These are phyloP conservation scores for Euspilapteryx auroguttella DNA, from an alignment of 2,888 invertebrate genomes.

Conservation along the genomic window DNA sequence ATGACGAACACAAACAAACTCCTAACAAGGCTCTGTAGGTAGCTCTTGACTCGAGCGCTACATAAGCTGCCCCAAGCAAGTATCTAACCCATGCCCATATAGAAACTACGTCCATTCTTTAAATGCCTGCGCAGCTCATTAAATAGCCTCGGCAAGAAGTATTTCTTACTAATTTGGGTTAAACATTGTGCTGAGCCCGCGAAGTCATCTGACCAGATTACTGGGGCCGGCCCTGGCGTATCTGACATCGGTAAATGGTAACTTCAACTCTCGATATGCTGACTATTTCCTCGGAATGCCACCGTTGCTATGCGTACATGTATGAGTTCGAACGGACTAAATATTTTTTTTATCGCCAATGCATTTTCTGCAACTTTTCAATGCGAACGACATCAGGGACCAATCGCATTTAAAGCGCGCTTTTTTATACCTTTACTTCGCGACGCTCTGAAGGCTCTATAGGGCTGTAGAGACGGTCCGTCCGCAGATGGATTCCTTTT, in stretches of 20 bases:
- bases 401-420: too few species aligned
- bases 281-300: constrained; percentile 51
- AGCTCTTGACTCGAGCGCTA: too few species aligned
- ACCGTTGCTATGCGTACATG: constrained; percentile 49
- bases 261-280: constrained; percentile 55
- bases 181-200: constrained; percentile 45
- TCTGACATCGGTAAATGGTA: constrained; percentile 60
- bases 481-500: too few species aligned
- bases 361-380: constrained; percentile 58
- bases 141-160: constrained; percentile 33
- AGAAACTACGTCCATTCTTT: constrained; percentile 8
- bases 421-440: too few species aligned
- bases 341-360: constrained; percentile 56
- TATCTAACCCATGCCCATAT: constrained; percentile 5
- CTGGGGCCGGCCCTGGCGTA: constrained; percentile 54
- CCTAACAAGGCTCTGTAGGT: too few species aligned
- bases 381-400: constrained; percentile 22
- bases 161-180: constrained; percentile 55
- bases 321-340: constrained; percentile 46
- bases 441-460: too few species aligned
- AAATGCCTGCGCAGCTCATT: constrained; percentile 19
- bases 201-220: constrained; percentile 54
- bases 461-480: too few species aligned
- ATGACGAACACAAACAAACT: too few species aligned
- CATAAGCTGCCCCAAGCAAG: too few species aligned